phyloP scores from a whole-genome alignment of 2,797 vertebrate genomes.

The Distichodus sexfasciatus region DNA sequence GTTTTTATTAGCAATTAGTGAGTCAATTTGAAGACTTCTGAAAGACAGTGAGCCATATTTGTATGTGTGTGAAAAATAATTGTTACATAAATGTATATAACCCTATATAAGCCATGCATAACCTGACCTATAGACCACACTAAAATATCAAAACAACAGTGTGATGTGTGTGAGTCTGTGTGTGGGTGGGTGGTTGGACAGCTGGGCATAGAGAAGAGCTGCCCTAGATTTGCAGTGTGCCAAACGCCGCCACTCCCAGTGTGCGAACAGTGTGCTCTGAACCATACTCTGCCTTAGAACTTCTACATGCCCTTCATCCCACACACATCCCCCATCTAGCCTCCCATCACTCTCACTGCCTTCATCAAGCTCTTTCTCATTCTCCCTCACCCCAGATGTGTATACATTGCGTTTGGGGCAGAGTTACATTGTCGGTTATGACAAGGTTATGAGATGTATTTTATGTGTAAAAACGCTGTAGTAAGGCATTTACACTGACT shows the following conservation, averaged over 20 bases:
- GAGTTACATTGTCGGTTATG: not conserved
- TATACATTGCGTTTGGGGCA: not conserved
- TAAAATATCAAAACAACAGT: not conserved
- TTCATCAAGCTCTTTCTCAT: not conserved
- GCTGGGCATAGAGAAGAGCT: constrained; percentile 28
- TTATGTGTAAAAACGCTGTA: not conserved
- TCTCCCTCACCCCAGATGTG: not conserved
- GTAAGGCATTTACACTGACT: constrained; percentile 13
- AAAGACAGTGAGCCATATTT: too few species aligned
- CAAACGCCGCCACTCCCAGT: constrained; percentile 43
- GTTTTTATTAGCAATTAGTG: too few species aligned
- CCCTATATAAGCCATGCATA: not conserved
- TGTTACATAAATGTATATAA: not conserved
- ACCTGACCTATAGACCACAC: too few species aligned
- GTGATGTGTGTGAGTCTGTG: constrained; percentile 2
- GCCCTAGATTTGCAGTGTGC: constrained; percentile 45
- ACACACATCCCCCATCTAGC: not conserved
- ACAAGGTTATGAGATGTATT: not conserved
- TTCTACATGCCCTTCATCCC: constrained; percentile 24
- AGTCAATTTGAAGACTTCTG: too few species aligned
- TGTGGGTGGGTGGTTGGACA: constrained; percentile 17
- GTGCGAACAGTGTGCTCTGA: constrained; percentile 39
- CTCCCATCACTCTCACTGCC: not conserved
- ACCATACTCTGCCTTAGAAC: constrained; percentile 22
- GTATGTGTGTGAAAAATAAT: too few species aligned